Evolutionary conservation across 1,140 invertebrate genomes (phyloP).

Genomic region (Eurytemora carolleeae): DNA sequence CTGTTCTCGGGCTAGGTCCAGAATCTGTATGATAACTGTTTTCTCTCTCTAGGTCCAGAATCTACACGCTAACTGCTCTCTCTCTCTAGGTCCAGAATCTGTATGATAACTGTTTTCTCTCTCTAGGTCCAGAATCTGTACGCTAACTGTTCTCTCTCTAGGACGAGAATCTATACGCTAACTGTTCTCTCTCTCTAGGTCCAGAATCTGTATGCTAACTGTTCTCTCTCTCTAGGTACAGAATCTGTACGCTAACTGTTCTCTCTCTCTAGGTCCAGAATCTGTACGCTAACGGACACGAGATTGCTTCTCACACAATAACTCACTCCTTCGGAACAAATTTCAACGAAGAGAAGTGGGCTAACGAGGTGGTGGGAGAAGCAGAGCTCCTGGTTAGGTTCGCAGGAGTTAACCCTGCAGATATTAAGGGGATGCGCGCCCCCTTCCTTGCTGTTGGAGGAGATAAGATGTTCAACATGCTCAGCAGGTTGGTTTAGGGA

Average conservation of each 20-base stretch:
- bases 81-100: too few species aligned
- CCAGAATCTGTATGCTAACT: conserved; percentile 27
- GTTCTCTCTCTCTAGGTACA: too few species aligned
- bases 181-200: conserved; percentile 20
- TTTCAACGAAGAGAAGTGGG: conserved; percentile 82
- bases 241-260: too few species aligned
- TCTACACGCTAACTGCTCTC: too few species aligned
- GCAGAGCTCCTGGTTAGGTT: conserved; percentile 59
- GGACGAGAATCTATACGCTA: too few species aligned
- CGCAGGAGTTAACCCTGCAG: conserved; percentile 21
- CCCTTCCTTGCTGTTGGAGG: conserved; percentile 23
- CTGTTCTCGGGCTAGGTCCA: too few species aligned
- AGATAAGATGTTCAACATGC: conserved; percentile 14
- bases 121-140: too few species aligned
- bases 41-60: too few species aligned
- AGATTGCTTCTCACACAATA: conserved; percentile 30
- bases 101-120: too few species aligned
- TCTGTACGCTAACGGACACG: conserved; percentile 28
- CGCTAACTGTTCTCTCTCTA: too few species aligned
- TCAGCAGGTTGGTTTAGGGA: too few species aligned
- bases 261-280: conserved; percentile 23
- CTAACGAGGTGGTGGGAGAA: conserved; percentile 66
- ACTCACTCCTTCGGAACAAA: conserved; percentile 73
- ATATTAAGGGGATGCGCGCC: conserved; percentile 25
- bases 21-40: too few species aligned